Conservation (phyloP, 2,797 vertebrate genomes). For the Pteronotus mesoamericanus region DNA sequence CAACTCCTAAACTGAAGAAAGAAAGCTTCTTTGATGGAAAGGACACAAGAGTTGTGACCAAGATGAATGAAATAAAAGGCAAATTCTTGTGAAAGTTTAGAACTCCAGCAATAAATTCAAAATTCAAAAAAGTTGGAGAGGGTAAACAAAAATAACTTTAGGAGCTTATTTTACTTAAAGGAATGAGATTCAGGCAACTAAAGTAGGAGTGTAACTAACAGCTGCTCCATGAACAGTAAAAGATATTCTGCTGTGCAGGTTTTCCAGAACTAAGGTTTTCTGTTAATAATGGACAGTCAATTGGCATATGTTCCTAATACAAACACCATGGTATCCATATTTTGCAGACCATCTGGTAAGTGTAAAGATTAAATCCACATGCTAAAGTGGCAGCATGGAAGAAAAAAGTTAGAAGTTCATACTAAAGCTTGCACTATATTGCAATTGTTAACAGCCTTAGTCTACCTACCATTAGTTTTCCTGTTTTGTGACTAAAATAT, state of each 20-base stretch:
- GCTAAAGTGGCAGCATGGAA: not conserved
- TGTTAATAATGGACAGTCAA: not conserved
- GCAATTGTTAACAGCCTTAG: not conserved
- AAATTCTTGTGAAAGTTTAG: not conserved
- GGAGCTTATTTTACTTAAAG: not conserved
- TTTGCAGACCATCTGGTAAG: not conserved
- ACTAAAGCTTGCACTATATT: not conserved
- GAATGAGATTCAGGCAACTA: not conserved
- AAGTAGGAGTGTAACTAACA: not conserved
- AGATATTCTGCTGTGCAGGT: not conserved
- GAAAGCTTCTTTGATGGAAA: not conserved
- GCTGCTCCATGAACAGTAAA: not conserved
- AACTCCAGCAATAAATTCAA: not conserved
- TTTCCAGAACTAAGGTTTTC: not conserved
- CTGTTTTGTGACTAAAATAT: constrained; percentile 34
- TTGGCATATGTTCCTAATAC: not conserved
- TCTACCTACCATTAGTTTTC: not conserved
- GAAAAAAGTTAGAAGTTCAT: not conserved
- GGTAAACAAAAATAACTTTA: not conserved
- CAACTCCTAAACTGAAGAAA: not conserved
- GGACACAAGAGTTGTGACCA: not conserved
- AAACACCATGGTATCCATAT: not conserved
- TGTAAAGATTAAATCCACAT: not conserved
- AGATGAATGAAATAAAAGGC: not conserved
- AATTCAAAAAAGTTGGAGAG: not conserved